phyloP scores from a whole-genome alignment of 2,113 vertebrate species.

The Pluvialis apricaria region DNA sequence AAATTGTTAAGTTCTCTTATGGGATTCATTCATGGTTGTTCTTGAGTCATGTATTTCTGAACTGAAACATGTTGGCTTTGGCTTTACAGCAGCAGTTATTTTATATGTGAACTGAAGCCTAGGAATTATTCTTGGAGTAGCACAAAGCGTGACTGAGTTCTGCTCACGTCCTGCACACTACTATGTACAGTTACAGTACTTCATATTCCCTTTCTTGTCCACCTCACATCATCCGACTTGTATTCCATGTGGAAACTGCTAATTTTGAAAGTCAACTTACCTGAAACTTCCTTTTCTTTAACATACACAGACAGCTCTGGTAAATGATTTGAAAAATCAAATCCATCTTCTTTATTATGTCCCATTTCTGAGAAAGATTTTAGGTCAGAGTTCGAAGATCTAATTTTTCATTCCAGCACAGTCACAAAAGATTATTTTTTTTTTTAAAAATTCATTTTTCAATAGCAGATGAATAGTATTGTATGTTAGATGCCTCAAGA shows the following conservation, averaged over 20 bases:
- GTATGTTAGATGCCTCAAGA: not conserved
- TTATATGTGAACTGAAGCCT: not conserved
- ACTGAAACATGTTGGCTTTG: not conserved
- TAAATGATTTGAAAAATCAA: not conserved
- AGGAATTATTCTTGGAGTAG: not conserved
- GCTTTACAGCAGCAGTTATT: not conserved
- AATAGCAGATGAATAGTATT: not conserved
- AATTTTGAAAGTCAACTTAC: not conserved
- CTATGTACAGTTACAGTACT: not conserved
- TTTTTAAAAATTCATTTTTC: not conserved
- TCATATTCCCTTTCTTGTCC: not conserved
- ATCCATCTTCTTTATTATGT: rapidly evolving
- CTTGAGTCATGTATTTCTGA: not conserved
- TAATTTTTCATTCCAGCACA: not conserved
- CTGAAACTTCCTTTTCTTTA: not conserved
- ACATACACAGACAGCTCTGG: not conserved
- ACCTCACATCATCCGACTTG: not conserved
- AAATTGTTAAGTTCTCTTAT: not conserved
- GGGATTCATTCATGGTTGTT: not conserved
- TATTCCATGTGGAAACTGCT: not conserved
- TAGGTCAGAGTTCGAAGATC: not conserved
- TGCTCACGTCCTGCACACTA: not conserved
- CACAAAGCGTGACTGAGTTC: not conserved
- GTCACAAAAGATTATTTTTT: not conserved
- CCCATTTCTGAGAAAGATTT: not conserved